Conservation (phyloP, 2,797 vertebrate genomes). For the Threskiornis aethiopicus region DNA sequence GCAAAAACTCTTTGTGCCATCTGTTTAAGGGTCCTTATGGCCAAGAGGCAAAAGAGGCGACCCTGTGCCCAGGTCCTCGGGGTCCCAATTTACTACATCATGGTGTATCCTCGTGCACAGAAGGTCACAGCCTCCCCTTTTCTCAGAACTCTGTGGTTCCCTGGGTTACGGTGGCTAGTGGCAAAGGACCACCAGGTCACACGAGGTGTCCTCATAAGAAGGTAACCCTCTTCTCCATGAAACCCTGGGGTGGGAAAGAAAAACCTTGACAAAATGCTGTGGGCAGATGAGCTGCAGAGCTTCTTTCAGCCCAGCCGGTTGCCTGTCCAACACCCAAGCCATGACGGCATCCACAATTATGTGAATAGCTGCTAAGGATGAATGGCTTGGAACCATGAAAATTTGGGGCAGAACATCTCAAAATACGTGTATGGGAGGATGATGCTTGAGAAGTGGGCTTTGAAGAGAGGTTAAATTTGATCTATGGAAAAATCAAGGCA, state of each 20-base stretch:
- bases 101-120: rapidly evolving
- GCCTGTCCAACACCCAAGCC: neutral
- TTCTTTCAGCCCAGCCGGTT: neutral
- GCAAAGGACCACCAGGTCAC: neutral
- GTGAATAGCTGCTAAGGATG: rapidly evolving
- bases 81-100: neutral
- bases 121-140: neutral
- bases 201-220: neutral
- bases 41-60: neutral
- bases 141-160: neutral
- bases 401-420: neutral
- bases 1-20: neutral
- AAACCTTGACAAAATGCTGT: rapidly evolving
- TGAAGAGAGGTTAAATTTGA: neutral
- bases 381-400: neutral
- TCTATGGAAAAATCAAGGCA: neutral
- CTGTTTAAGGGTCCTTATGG: neutral
- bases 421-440: neutral
- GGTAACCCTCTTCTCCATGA: neutral
- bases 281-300: rapidly evolving
- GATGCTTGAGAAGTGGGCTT: neutral
- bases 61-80: rapidly evolving
- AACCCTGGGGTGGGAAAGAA: neutral
- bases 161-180: rapidly evolving
- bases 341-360: rapidly evolving